Conservation (phyloP, 2,888 invertebrate genomes). For the Clivina fossor region DNA sequence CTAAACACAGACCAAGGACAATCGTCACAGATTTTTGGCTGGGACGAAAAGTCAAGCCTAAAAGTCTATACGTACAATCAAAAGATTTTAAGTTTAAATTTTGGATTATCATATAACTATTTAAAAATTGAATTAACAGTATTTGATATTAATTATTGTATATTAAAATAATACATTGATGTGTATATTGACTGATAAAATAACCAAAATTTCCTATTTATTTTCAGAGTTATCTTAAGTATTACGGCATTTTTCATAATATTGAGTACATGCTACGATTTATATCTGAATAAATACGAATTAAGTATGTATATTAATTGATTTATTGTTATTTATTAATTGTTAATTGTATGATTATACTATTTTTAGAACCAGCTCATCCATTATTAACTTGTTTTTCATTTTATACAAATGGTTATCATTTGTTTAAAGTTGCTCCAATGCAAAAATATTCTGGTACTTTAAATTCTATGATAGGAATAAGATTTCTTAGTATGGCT, state of each 20-base stretch:
- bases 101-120: too few relatives aligned
- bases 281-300: neutral
- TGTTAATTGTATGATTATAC: neutral
- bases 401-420: neutral
- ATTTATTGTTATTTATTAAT: neutral
- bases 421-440: neutral
- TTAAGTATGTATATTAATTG: neutral
- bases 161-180: too few relatives aligned
- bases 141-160: too few relatives aligned
- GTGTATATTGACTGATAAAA: too few relatives aligned
- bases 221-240: neutral
- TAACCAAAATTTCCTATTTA: too few relatives aligned
- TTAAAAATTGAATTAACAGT: too few relatives aligned
- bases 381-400: neutral
- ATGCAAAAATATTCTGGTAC: neutral
- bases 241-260: neutral
- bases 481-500: constrained; percentile 7
- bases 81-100: too few relatives aligned
- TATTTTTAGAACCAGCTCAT: neutral
- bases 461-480: neutral
- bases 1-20: too few relatives aligned
- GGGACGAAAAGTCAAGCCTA: too few relatives aligned
- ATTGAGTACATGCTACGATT: neutral
- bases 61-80: too few relatives aligned
- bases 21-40: too few relatives aligned